Base-by-base conservation (phyloP, 2,888 invertebrate genomes). In the Trichopoda pennipes region DNA sequence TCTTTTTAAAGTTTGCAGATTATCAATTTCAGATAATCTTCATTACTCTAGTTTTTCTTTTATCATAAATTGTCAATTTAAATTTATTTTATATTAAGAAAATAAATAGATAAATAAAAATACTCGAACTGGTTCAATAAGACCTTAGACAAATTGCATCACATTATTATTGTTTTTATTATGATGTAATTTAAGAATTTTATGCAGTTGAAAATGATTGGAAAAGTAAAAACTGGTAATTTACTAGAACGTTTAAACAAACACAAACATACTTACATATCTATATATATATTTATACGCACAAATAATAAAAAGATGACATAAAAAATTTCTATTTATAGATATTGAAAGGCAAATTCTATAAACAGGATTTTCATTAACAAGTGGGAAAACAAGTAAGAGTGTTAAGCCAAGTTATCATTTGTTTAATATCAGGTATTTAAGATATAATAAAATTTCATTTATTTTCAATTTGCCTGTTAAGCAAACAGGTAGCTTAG, bases 101-200 rank as follows among this genome's bases (percentile, higher is more conserved):
- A 53, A 53, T 8, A 28, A 74, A 32, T 17, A 49, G 28, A n/a
- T n/a, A 12, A 28, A 44, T 10, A 32, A 7, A 19, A 12, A n/a
- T 17, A 35, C 17, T 32, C 7, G 44, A 68, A 42, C 55, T 17
- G 35, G 16, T 38, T 51, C 28, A 17, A 35, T 7, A 1, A 63
- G 55, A 55, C 74, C 56, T 47, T 66, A 35, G 19, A 63, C 19
- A 61, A 77, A 77, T 77, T 77, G 69, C 69, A 77, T 69, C 69
- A 77, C 53, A 55, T 32, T 61, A 28, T 28, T 51, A 42, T 68
- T 68, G 23, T 69, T 63, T 69, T 77, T 49, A 49, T 63, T 63
- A 77, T 69, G 44, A 70, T 77, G 77, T 77, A 77, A 77, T 63
- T 77, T 55, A 49, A 70, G 77, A 63, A 69, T 77, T 28, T 68